Conservation (phyloP, 2,888 invertebrate genomes). For the Tryphoninae sp. region DNA sequence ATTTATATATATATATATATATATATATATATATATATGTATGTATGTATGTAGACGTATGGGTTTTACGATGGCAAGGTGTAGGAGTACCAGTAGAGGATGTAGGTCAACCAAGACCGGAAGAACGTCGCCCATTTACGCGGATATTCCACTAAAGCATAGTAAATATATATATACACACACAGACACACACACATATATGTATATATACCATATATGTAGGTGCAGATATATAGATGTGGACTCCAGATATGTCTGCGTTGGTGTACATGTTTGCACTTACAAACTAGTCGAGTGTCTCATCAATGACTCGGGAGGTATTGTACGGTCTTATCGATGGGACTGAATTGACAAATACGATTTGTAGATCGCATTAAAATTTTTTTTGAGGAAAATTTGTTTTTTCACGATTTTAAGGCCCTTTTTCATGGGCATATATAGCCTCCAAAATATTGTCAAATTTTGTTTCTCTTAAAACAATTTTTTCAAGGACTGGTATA, state of each 20-base stretch:
- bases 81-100: conserved; percentile 41
- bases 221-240: conserved; percentile 1
- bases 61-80: conserved; percentile 16
- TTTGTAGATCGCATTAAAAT: too few relatives aligned
- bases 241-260: not conserved
- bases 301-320: not conserved
- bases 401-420: too few relatives aligned
- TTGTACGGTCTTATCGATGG: too few relatives aligned
- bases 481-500: too few relatives aligned
- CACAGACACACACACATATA: too few relatives aligned
- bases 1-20: not conserved
- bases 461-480: too few relatives aligned
- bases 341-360: too few relatives aligned
- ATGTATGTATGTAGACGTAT: not conserved
- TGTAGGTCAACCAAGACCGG: conserved; percentile 60
- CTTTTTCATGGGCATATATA: too few relatives aligned
- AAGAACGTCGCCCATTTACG: conserved; percentile 44
- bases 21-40: not conserved
- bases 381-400: too few relatives aligned
- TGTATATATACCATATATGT: too few relatives aligned
- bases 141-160: conserved; percentile 43
- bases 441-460: too few relatives aligned
- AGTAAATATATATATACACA: conserved; percentile 1
- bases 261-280: not conserved
- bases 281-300: not conserved